phyloP scores from a whole-genome alignment of 2,888 invertebrate genomes.

The Ametastegia equiseti region DNA sequence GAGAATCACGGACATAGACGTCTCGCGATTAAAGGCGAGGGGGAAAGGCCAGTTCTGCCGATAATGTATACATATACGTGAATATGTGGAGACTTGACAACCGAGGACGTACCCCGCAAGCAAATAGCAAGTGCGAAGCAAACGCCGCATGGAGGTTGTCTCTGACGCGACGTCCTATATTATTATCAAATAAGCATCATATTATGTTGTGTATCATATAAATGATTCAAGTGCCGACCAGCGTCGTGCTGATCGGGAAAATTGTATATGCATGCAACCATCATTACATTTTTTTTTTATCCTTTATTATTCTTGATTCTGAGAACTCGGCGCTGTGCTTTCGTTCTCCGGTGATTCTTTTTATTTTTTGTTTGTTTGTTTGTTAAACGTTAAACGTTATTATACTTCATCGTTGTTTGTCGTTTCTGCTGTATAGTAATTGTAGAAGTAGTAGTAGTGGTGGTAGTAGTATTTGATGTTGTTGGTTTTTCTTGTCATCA shows the following conservation, averaged over 20 bases:
- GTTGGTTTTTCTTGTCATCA: neutral
- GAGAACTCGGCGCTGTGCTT: constrained; percentile 64
- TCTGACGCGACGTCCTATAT: constrained; percentile 53
- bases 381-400: constrained; percentile 25
- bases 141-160: constrained; percentile 69
- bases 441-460: constrained; percentile 46
- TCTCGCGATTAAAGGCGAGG: neutral
- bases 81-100: neutral
- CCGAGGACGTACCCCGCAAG: constrained; percentile 28
- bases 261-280: constrained; percentile 65
- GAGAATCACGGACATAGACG: no score
- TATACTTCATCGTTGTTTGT: constrained; percentile 1
- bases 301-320: constrained; percentile 52
- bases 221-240: constrained; percentile 63
- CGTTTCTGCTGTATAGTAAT: neutral
- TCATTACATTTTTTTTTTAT: constrained; percentile 62
- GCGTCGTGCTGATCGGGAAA: constrained; percentile 63
- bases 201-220: constrained; percentile 58
- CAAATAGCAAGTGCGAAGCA: constrained; percentile 67
- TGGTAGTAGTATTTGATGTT: constrained; percentile 42
- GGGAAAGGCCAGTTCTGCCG: neutral
- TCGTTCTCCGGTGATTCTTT: constrained; percentile 54
- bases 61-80: no score
- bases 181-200: constrained; percentile 52
- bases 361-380: constrained; percentile 51